Conservation (phyloP, 2,888 invertebrate species). For the Apocheima hispidaria region DNA sequence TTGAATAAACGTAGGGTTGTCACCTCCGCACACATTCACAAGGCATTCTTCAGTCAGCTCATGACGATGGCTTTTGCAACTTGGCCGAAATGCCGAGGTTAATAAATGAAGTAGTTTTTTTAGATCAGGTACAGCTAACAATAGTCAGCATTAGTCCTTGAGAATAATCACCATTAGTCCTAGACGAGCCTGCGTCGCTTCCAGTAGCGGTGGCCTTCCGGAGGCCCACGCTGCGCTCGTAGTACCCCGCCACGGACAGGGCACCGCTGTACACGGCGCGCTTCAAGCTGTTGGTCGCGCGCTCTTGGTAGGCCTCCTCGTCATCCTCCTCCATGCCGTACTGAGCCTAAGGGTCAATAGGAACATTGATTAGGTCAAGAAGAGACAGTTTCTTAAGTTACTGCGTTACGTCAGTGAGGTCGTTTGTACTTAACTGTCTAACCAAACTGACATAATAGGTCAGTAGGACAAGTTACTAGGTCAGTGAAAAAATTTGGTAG, state of each 20-base stretch:
- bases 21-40: too few relatives aligned
- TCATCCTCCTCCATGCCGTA: constrained; percentile 97
- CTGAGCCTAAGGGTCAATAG: constrained; percentile 85
- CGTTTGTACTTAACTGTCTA: too few relatives aligned
- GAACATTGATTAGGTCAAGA: not conserved
- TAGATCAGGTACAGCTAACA: too few relatives aligned
- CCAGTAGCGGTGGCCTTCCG: constrained; percentile 91
- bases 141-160: not conserved
- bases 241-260: constrained; percentile 93
- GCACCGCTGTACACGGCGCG: constrained; percentile 94
- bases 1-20: too few relatives aligned
- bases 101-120: too few relatives aligned
- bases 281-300: constrained; percentile 92
- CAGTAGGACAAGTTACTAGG: too few relatives aligned
- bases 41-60: too few relatives aligned
- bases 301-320: constrained; percentile 90
- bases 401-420: not conserved
- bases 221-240: constrained; percentile 92
- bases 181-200: constrained; percentile 93
- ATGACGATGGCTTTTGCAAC: too few relatives aligned
- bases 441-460: too few relatives aligned
- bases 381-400: not conserved
- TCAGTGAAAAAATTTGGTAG: too few relatives aligned
- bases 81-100: too few relatives aligned
- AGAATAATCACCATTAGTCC: constrained; percentile 88